Evolutionary conservation across 2,113 vertebrate species (phyloP).

Genomic region (Myodes glareolus): DNA sequence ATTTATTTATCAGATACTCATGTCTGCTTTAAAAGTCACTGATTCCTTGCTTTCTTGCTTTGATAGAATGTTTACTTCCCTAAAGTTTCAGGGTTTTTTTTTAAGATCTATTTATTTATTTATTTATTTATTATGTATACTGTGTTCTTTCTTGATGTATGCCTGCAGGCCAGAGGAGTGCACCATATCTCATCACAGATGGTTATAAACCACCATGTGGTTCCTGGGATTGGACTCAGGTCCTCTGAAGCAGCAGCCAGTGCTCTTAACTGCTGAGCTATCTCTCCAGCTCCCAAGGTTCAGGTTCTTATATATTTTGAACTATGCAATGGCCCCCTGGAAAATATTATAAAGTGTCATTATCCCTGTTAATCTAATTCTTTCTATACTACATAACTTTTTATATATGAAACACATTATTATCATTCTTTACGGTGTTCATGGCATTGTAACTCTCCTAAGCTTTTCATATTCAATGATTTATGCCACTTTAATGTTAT

Average conservation of each 20-base stretch:
- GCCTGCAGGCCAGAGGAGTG: too few species aligned
- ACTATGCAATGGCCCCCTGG: neutral
- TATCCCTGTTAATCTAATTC: neutral
- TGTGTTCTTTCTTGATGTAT: too few species aligned
- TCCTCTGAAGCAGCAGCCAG: too few species aligned
- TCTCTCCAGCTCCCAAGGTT: neutral
- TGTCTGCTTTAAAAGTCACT: slow-evolving; percentile 18
- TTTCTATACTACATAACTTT: slow-evolving; percentile 21
- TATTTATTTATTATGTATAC: too few species aligned
- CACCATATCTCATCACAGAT: too few species aligned
- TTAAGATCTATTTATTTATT: too few species aligned
- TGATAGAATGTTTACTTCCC: slow-evolving; percentile 44
- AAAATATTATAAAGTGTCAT: neutral
- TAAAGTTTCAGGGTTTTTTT: neutral
- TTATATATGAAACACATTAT: neutral
- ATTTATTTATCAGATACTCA: slow-evolving; percentile 36
- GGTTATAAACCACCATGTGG: too few species aligned
- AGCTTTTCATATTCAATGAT: neutral
- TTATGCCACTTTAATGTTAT: neutral
- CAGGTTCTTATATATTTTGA: slow-evolving; percentile 45
- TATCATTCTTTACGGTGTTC: neutral
- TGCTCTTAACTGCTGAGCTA: too few species aligned
- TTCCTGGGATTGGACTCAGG: too few species aligned
- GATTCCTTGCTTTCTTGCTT: neutral
- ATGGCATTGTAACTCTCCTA: neutral